Base-by-base conservation (phyloP, 2,888 invertebrate genomes). In the Heliconius charithonia region DNA sequence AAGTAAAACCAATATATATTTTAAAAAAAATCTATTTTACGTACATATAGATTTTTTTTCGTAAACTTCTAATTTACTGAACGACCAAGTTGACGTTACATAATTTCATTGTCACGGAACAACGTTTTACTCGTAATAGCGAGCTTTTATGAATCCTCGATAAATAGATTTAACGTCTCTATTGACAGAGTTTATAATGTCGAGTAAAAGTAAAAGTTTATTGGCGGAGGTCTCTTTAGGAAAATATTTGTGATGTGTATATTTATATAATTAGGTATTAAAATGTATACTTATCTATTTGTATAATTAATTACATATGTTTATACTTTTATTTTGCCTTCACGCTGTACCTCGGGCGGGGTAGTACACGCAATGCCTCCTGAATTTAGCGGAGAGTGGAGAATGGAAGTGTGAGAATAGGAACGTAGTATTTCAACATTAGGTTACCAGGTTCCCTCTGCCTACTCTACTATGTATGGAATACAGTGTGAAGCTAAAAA, bases 101-200 rank as follows among this genome's bases (percentile, higher is more conserved):
- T 56, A 71, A 71, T 56, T 29, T 71, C 29, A 51, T 56, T 71
- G 56, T 56, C 13, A 29, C 51, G 29, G 13, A 56, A 71, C 71
- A 32, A 56, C 51, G 69, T 69, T 41, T 41, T 7, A 63, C 63
- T 63, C 63, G 63, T 45, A 69, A 69, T 41, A 29, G 56, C 56
- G 29, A 29, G 71, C 71, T 71, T 71, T 71, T 71, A 71, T 32
- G 56, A 56, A 29, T 56, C n/a, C 56, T 56, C 71, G 71, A 56
- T 71, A 71, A 71, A 32, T 29, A 71, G n/a, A 56, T 71, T 71
- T 32, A 71, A 71, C 32, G 22, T 32, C 56, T 29, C 13, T 32
- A 56, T 71, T 71, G 71, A 56, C 71, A 71, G 56, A 41, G 2
- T 51, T 16, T 27, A 66, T 22, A 19, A 66, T 16, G 10, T 19